phyloP scores from a whole-genome alignment of 2,113 vertebrate species.

The Poicephalus meyeri region DNA sequence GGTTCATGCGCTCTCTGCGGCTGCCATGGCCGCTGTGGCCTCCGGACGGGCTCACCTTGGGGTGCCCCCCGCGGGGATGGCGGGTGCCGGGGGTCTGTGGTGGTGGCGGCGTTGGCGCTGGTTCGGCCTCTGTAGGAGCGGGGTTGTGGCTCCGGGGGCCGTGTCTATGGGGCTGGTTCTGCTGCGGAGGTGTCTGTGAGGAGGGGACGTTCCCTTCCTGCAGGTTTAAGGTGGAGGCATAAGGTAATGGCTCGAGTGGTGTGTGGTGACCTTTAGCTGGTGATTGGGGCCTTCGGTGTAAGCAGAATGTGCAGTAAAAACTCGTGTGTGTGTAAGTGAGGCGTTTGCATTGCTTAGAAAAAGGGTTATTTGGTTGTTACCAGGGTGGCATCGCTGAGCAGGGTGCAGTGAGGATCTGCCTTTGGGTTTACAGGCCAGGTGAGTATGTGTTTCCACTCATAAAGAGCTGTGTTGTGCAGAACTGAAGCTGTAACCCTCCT shows the following conservation, averaged over 20 bases:
- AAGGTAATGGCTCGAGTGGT: fast-evolving
- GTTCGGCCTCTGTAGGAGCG: neutral
- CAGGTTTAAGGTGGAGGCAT: neutral
- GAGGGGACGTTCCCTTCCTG: fast-evolving
- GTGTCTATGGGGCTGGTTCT: neutral
- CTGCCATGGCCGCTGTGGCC: neutral
- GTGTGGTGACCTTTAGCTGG: fast-evolving
- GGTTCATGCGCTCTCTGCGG: no score
- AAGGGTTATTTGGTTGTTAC: fast-evolving
- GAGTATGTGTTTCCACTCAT: fast-evolving
- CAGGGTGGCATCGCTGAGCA: no score
- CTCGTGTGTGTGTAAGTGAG: fast-evolving
- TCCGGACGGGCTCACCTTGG: neutral
- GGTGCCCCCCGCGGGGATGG: no score
- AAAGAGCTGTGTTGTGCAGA: neutral
- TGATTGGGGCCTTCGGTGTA: neutral
- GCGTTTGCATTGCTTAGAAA: fast-evolving
- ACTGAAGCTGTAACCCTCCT: neutral
- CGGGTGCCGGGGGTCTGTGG: no score
- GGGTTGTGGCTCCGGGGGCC: neutral
- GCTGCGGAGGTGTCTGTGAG: no score
- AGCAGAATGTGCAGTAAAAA: fast-evolving
- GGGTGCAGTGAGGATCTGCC: no score
- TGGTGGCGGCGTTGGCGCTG: neutral
- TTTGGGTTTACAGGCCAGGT: fast-evolving